A percentile compares a stretch with the other conserved stretches of the same genome.
Evolutionary conservation across 2,888 invertebrate species (phyloP).

Genomic region (Agrochola circellaris): DNA sequence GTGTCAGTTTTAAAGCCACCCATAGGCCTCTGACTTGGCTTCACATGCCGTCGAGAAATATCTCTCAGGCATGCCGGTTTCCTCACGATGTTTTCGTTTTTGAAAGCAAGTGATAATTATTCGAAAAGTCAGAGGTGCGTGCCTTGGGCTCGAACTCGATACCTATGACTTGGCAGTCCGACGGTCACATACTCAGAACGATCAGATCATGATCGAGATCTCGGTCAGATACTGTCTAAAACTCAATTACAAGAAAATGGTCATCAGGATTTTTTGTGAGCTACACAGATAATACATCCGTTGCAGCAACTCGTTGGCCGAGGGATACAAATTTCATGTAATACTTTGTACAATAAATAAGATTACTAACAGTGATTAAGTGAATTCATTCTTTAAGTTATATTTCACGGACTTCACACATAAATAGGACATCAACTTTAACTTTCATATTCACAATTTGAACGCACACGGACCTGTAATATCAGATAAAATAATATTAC

Average conservation of each 20-base stretch:
- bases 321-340: background rate
- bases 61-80: too few relatives aligned
- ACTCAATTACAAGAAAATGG: background rate
- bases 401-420: conserved; percentile 30
- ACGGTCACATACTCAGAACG: too few relatives aligned
- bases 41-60: too few relatives aligned
- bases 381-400: background rate
- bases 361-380: conserved; percentile 25
- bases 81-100: too few relatives aligned
- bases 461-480: conserved; percentile 53
- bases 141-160: too few relatives aligned
- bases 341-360: background rate
- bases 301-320: background rate
- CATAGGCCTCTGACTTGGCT: too few relatives aligned
- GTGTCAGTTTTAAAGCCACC: too few relatives aligned
- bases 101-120: too few relatives aligned
- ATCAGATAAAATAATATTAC: background rate
- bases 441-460: conserved; percentile 60
- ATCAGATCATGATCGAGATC: too few relatives aligned
- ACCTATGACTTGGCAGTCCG: too few relatives aligned
- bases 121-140: too few relatives aligned
- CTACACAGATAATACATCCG: background rate
- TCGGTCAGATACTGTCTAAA: too few relatives aligned
- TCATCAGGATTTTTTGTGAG: background rate
- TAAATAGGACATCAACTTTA: conserved; percentile 73